phyloP scores from a whole-genome alignment of 92 coral and sea anemone genomes.

The Palythoa grandis region DNA sequence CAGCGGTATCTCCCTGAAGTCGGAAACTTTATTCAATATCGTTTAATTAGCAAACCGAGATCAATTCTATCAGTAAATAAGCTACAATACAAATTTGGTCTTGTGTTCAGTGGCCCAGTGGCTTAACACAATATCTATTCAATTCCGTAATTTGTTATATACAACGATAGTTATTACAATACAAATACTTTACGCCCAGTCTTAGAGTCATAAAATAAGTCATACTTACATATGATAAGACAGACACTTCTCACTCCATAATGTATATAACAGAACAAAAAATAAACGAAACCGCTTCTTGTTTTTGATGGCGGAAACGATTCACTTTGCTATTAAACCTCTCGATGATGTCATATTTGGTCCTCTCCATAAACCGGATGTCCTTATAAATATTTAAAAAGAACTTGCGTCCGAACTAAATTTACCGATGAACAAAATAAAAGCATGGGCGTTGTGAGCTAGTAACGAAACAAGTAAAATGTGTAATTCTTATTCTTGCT shows the following conservation, averaged over 20 bases:
- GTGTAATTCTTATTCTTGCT: not conserved
- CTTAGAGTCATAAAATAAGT: not conserved
- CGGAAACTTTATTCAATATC: not conserved
- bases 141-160: not conserved
- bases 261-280: not conserved
- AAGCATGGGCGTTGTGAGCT: not conserved
- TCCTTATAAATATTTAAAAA: slow-evolving; percentile 15
- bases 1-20: not conserved
- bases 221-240: slow-evolving; percentile 10
- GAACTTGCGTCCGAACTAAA: not conserved
- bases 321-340: not conserved
- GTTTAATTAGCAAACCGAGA: not conserved
- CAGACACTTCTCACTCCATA: slow-evolving; percentile 6
- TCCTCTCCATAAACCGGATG: not conserved
- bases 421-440: slow-evolving; percentile 4
- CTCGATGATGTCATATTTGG: slow-evolving; percentile 31
- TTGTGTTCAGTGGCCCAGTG: not conserved
- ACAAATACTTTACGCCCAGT: not conserved
- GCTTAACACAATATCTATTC: not conserved
- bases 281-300: too few species aligned
- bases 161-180: not conserved
- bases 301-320: not conserved
- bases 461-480: not conserved
- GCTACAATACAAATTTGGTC: not conserved
- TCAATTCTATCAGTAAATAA: not conserved